A percentile compares a stretch with the other conserved stretches of the same genome.
These are phyloP conservation scores for Hypanus sabinus DNA, from an alignment of 2,113 vertebrate genomes.

Conservation along the genomic window DNA sequence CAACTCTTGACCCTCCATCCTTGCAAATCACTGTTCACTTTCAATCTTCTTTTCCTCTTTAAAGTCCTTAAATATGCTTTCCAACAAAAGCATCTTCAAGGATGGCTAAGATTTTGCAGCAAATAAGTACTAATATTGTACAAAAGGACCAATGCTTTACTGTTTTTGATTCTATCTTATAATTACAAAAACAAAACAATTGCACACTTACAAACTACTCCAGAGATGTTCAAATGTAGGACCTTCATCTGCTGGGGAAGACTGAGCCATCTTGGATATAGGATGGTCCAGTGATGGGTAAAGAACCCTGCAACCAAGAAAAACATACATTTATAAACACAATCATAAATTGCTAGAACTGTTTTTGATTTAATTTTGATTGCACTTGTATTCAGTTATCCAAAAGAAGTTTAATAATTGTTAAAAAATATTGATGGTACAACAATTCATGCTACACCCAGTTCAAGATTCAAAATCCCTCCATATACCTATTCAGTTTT, in stretches of 20 bases:
- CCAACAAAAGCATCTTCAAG: neutral
- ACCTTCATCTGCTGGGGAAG: conserved; percentile 71
- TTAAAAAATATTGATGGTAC: neutral
- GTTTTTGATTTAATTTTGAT: neutral
- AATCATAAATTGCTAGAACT: neutral
- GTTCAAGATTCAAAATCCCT: neutral
- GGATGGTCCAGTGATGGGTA: conserved; percentile 59
- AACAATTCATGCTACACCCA: neutral
- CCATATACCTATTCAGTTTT: neutral
- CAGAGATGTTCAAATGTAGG: conserved; percentile 88
- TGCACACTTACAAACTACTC: conserved; percentile 80
- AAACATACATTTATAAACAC: conserved; percentile 25
- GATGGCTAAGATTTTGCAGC: neutral
- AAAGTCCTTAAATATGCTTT: neutral
- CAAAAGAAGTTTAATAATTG: neutral
- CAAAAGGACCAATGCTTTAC: neutral
- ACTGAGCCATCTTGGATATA: conserved; percentile 75
- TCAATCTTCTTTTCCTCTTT: too few species aligned
- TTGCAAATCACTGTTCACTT: too few species aligned
- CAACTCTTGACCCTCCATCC: too few species aligned
- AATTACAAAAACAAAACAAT: neutral
- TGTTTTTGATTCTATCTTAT: too few species aligned
- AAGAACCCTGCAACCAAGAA: conserved; percentile 57
- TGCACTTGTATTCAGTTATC: neutral
- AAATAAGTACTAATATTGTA: neutral